phyloP scores from a whole-genome alignment of 2,888 invertebrate genomes.

The Loripinus fragilis region DNA sequence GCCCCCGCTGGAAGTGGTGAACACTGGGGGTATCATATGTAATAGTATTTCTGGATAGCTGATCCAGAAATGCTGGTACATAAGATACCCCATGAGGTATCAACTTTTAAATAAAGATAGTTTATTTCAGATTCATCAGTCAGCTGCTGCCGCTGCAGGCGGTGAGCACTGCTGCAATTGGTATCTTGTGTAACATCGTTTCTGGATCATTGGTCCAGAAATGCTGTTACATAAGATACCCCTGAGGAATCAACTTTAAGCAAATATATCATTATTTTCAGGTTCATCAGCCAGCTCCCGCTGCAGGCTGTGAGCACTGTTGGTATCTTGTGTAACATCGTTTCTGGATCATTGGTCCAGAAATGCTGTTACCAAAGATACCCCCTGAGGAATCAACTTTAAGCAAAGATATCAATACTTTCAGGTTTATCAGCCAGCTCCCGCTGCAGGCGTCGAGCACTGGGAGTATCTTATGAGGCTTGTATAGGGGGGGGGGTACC shows the following conservation, averaged over 20 bases:
- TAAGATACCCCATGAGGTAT: no score
- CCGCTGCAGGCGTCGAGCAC: conserved; percentile 81
- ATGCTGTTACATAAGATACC: no score
- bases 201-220: no score
- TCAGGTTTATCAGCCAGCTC: conserved; percentile 82
- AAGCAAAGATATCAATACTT: no score
- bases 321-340: conserved; percentile 82
- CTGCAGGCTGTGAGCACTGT: conserved; percentile 79
- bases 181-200: conserved; percentile 82
- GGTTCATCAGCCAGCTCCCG: conserved; percentile 82
- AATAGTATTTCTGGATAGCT: no score
- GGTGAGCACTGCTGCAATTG: conserved; percentile 77
- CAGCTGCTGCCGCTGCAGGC: conserved; percentile 81
- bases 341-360: conserved; percentile 83
- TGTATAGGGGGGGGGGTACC: no score
- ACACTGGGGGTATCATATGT: conserved; percentile 73
- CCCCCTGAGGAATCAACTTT: no score
- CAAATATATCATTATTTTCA: conserved; percentile 63
- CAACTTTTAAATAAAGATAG: no score
- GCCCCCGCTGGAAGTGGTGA: conserved; percentile 79
- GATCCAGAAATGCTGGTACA: no score
- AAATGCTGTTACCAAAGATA: no score
- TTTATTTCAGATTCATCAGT: conserved; percentile 82
- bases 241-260: no score
- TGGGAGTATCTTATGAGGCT: conserved; percentile 80